Evolutionary conservation across 2,113 vertebrate genomes (phyloP).

Genomic region (Ptilorrhoa leucosticta): DNA sequence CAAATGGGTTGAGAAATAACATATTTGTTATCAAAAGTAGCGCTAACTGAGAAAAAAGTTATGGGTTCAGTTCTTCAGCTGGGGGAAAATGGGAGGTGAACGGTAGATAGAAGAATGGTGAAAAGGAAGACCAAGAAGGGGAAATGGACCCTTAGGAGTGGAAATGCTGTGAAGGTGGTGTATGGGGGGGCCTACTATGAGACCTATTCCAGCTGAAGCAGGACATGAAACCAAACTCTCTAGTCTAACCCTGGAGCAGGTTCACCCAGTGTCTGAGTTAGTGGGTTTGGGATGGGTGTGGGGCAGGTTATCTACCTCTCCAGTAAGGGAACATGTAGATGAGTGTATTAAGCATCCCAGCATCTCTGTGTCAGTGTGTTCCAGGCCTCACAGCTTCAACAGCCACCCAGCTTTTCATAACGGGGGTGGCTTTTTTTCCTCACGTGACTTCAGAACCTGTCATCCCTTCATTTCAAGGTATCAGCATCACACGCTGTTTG

Average conservation of each 20-base stretch:
- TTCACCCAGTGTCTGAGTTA: neutral
- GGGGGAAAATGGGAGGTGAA: neutral
- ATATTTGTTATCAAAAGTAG: neutral
- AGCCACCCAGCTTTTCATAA: neutral
- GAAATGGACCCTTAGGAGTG: neutral
- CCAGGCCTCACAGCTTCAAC: neutral
- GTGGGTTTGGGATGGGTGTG: neutral
- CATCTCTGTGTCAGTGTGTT: neutral
- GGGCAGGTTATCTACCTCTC: neutral
- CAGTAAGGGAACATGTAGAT: neutral
- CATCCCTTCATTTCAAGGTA: neutral
- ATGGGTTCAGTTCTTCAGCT: neutral
- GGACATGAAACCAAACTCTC: neutral
- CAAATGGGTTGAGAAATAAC: neutral
- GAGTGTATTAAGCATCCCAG: accelerated
- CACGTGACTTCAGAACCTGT: neutral
- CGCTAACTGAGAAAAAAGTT: neutral
- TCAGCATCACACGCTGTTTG: neutral
- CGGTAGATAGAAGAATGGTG: neutral
- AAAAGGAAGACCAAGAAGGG: neutral
- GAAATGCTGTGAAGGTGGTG: neutral
- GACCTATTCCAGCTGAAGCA: neutral
- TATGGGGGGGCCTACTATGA: accelerated
- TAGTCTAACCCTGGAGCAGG: neutral
- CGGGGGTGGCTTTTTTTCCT: accelerated